These are phyloP conservation scores for Drosophila histrio DNA, from an alignment of 2,888 invertebrate species.

Conservation along the genomic window DNA sequence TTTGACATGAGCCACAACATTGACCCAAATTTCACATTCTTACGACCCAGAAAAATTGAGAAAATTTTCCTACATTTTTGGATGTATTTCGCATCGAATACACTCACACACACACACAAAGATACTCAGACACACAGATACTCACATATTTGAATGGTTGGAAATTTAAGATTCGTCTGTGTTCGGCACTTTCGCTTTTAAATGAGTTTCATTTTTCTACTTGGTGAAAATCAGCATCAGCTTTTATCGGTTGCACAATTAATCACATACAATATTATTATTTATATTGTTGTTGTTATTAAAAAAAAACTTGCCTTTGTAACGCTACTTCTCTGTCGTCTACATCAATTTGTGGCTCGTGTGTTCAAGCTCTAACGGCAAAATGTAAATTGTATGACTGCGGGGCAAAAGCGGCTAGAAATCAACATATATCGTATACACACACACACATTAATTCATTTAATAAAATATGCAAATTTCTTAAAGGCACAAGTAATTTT, in stretches of 20 bases:
- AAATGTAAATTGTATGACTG: conserved; percentile 32
- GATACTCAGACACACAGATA: not conserved
- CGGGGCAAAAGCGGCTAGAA: conserved; percentile 27
- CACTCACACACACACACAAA: not conserved
- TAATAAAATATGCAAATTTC: conserved; percentile 64
- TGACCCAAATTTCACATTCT: conserved; percentile 63
- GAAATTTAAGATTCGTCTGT: conserved; percentile 2
- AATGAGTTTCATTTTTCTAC: conserved; percentile 28
- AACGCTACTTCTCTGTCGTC: not conserved
- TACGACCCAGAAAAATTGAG: conserved; percentile 18
- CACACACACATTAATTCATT: conserved; percentile 44
- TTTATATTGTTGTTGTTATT: conserved; percentile 29
- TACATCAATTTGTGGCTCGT: conserved; percentile 53
- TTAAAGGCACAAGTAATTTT: conserved; percentile 29
- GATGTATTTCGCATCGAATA: not conserved
- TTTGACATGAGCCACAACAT: conserved; percentile 45
- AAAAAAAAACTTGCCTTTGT: conserved; percentile 20
- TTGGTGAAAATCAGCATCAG: conserved; percentile 39
- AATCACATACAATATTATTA: conserved; percentile 55
- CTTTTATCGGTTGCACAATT: conserved; percentile 58
- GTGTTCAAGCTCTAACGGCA: conserved; percentile 55
- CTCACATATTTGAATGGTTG: not conserved
- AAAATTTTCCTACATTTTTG: conserved; percentile 35
- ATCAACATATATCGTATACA: conserved; percentile 3
- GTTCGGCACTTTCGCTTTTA: conserved; percentile 55